A percentile compares a stretch with the other conserved stretches of the same genome.
Evolutionary conservation across 1,140 invertebrate species (phyloP).

Genomic region (Bombus superbus): DNA sequence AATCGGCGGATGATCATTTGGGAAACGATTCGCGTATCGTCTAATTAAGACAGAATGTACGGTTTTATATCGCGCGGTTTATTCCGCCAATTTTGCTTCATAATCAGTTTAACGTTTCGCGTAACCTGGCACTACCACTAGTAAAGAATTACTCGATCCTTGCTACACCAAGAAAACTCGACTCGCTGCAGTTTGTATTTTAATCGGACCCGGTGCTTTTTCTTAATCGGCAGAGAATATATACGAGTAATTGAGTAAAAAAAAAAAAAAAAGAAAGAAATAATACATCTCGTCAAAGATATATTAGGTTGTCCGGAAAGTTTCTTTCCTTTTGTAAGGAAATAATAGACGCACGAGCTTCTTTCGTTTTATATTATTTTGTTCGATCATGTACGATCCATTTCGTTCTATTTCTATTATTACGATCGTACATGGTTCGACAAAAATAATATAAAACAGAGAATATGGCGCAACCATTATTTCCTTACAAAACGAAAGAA

Average conservation of each 20-base stretch:
- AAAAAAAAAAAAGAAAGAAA: neutral
- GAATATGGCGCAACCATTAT: too few relatives aligned
- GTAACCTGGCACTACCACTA: conserved; percentile 4
- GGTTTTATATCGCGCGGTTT: conserved; percentile 13
- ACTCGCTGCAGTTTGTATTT: conserved; percentile 26
- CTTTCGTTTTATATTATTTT: too few relatives aligned
- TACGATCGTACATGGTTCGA: too few relatives aligned
- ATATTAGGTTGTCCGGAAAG: too few relatives aligned
- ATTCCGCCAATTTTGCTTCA: conserved; percentile 9
- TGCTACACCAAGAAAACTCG: neutral
- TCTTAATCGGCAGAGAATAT: neutral
- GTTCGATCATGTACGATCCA: too few relatives aligned
- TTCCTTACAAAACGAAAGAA: too few relatives aligned
- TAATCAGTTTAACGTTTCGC: conserved; percentile 53
- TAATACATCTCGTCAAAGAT: too few relatives aligned
- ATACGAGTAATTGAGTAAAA: neutral
- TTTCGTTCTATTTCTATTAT: too few relatives aligned
- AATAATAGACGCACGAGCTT: too few relatives aligned
- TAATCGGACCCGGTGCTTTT: neutral
- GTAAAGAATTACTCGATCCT: conserved; percentile 16
- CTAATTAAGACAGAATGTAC: neutral
- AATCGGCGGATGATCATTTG: neutral
- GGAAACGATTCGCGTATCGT: neutral
- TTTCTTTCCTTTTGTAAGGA: too few relatives aligned
- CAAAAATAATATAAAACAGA: too few relatives aligned